These are phyloP conservation scores for Calephelis nemesis DNA, from an alignment of 1,140 invertebrate species.

Conservation along the genomic window DNA sequence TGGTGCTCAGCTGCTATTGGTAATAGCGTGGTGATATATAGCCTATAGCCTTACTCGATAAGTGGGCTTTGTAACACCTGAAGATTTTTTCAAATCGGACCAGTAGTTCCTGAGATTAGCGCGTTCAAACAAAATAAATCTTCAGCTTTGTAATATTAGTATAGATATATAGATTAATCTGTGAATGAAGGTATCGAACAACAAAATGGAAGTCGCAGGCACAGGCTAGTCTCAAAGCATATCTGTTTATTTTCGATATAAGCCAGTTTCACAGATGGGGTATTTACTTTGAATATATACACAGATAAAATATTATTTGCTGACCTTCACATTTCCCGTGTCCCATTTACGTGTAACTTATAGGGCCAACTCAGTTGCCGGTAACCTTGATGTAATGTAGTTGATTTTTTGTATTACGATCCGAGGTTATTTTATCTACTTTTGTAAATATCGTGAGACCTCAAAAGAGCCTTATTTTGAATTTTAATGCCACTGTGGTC, in stretches of 20 bases:
- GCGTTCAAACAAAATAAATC: too few relatives aligned
- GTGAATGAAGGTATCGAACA: background rate
- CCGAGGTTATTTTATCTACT: conserved; percentile 1
- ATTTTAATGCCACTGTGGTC: too few relatives aligned
- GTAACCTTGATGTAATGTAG: conserved; percentile 18
- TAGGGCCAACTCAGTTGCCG: conserved; percentile 17
- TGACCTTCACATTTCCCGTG: conserved; percentile 44
- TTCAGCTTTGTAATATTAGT: too few relatives aligned
- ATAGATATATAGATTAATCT: too few relatives aligned
- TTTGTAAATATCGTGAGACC: too few relatives aligned
- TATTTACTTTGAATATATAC: conserved; percentile 19
- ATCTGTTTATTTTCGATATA: background rate
- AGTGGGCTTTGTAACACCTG: too few relatives aligned
- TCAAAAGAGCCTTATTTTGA: too few relatives aligned
- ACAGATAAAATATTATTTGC: conserved; percentile 29
- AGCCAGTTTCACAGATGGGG: conserved; percentile 3
- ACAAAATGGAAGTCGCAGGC: background rate
- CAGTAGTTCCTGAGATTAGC: too few relatives aligned
- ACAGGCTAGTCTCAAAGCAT: background rate
- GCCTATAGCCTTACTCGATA: too few relatives aligned
- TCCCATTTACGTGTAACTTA: conserved; percentile 35
- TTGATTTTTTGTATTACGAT: background rate
- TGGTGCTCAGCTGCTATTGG: too few relatives aligned
- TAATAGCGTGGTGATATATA: too few relatives aligned
- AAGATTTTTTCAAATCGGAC: too few relatives aligned